phyloP scores from a whole-genome alignment of 1,140 invertebrate genomes.

The Caerostris extrusa region DNA sequence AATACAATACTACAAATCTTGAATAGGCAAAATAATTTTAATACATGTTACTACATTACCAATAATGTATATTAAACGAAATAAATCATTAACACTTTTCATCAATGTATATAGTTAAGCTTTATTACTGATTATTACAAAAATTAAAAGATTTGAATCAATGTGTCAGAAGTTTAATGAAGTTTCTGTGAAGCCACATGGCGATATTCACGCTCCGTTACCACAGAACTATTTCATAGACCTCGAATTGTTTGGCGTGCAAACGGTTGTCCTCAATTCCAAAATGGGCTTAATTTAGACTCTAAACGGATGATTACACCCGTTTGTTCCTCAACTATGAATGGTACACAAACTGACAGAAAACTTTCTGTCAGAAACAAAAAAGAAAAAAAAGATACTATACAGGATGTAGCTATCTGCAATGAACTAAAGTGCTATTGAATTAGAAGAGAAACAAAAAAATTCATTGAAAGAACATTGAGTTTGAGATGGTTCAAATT shows the following conservation, averaged over 20 bases:
- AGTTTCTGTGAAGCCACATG: neutral
- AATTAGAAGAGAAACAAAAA: too few relatives aligned
- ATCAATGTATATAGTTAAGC: neutral
- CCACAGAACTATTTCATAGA: neutral
- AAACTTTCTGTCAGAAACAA: slow-evolving; percentile 3
- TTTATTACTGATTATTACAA: too few relatives aligned
- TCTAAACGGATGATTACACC: slow-evolving; percentile 22
- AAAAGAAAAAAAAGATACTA: neutral
- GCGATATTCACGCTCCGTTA: neutral
- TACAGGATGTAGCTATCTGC: neutral
- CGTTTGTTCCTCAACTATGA: slow-evolving; percentile 13
- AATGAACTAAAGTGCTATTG: neutral
- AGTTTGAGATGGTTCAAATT: too few relatives aligned
- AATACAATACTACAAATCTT: neutral
- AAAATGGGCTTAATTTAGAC: slow-evolving; percentile 26
- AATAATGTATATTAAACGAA: neutral
- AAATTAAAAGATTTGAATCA: too few relatives aligned
- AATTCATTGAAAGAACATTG: too few relatives aligned
- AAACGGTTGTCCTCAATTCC: neutral
- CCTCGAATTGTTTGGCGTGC: neutral
- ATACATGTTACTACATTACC: neutral
- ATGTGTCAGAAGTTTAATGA: too few relatives aligned
- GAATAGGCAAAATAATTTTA: neutral
- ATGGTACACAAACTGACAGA: slow-evolving; percentile 8
- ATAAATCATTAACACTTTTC: neutral